Conservation (phyloP, 2,888 invertebrate genomes). For the Drosophila subsilvestris region DNA sequence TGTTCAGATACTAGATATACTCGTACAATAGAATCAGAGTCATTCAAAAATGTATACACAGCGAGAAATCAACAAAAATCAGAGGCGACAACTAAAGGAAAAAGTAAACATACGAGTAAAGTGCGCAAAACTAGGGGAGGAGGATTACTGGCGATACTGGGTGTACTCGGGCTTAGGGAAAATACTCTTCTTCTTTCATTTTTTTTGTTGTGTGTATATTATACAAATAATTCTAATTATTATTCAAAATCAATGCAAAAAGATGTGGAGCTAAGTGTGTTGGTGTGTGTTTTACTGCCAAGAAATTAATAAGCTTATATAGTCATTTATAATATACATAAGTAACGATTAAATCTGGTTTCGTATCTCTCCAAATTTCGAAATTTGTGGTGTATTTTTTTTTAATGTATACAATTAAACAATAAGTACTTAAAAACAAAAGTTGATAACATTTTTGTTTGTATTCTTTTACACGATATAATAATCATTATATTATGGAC, state of each 20-base stretch:
- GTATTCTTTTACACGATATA: conserved; percentile 44
- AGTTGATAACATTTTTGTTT: conserved; percentile 71
- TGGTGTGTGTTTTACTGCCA: conserved; percentile 63
- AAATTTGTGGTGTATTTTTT: conserved; percentile 23
- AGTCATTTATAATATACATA: conserved; percentile 76
- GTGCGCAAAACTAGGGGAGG: conserved; percentile 31
- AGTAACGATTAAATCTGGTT: conserved; percentile 68
- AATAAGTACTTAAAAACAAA: conserved; percentile 77
- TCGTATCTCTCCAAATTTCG: conserved; percentile 25
- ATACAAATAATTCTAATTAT: conserved; percentile 45
- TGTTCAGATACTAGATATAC: conserved; percentile 44
- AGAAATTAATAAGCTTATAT: conserved; percentile 71
- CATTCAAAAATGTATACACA: conserved; percentile 32
- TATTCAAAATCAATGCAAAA: conserved; percentile 43
- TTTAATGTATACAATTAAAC: conserved; percentile 64
- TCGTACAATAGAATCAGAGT: conserved; percentile 26
- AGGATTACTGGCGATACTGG: conserved; percentile 4
- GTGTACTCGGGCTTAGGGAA: conserved; percentile 11
- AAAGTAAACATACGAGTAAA: conserved; percentile 26
- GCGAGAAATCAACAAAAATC: conserved; percentile 32
- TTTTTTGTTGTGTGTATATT: conserved; percentile 24
- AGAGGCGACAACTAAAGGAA: conserved; percentile 26
- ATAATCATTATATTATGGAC: conserved; percentile 46
- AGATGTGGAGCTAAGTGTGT: conserved; percentile 33
- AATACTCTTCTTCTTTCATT: conserved; percentile 31